Conservation (phyloP, 2,888 invertebrate genomes). For the Heliothis peltigera region DNA sequence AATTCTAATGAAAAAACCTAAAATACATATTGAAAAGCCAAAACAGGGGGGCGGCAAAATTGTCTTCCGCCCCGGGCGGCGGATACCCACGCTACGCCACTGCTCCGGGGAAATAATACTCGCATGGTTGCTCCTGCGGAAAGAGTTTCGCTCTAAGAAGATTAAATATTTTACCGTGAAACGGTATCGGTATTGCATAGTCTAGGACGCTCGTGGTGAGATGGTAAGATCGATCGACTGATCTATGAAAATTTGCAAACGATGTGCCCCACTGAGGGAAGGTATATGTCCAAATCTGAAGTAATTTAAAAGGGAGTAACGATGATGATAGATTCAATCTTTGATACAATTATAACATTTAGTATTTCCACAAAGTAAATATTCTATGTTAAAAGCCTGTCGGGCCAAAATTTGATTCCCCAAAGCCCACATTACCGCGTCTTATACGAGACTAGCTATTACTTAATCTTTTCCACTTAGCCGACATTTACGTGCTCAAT, state of each 20-base stretch:
- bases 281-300: too few species aligned
- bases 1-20: too few species aligned
- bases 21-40: too few species aligned
- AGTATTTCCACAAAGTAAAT: too few species aligned
- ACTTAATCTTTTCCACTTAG: conserved; percentile 7
- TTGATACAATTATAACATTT: too few species aligned
- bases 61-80: too few species aligned
- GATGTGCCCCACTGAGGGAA: too few species aligned
- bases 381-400: neutral
- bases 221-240: neutral
- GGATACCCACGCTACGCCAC: too few species aligned
- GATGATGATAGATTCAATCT: neutral
- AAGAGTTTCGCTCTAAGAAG: conserved; percentile 1
- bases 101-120: conserved; percentile 46
- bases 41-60: too few species aligned
- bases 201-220: neutral
- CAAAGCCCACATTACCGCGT: conserved; percentile 1
- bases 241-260: neutral
- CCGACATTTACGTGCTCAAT: conserved; percentile 12
- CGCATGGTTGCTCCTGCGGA: conserved; percentile 15
- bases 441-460: conserved; percentile 7
- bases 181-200: neutral
- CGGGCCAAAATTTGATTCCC: neutral
- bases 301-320: neutral
- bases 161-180: conserved; percentile 10